Percentiles rank a stretch among this genome's conserved stretches.
Evolutionary conservation across 2,113 vertebrate species (phyloP).

Genomic region (Dromas ardeola): DNA sequence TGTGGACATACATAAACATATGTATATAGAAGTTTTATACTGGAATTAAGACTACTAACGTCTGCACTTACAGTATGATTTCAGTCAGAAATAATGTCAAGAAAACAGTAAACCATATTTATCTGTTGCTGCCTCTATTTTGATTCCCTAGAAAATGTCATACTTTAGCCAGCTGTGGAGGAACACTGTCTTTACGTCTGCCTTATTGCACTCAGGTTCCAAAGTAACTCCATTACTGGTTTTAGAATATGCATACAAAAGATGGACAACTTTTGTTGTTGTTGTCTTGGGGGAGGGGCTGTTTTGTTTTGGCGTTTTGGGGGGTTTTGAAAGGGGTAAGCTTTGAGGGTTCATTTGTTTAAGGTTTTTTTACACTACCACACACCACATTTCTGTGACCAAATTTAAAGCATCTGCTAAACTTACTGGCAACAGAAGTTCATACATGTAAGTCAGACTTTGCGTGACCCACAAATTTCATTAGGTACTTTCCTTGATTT

Average conservation of each 20-base stretch:
- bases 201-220: neutral
- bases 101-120: neutral
- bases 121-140: neutral
- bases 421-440: accelerated
- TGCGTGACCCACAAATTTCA: neutral
- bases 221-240: neutral
- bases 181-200: neutral
- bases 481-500: neutral
- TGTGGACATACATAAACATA: neutral
- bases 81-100: neutral
- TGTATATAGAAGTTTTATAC: neutral
- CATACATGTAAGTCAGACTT: neutral
- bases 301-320: neutral
- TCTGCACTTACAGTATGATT: neutral
- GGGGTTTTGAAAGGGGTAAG: neutral
- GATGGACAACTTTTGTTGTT: neutral
- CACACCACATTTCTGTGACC: neutral
- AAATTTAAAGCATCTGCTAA: neutral
- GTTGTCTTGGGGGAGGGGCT: accelerated
- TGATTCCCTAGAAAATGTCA: neutral
- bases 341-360: neutral
- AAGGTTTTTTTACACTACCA: neutral
- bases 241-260: neutral
- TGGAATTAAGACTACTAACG: neutral
- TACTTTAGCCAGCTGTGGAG: neutral